A percentile compares a stretch with the other conserved stretches of the same genome.
Conservation (phyloP, 1,140 invertebrate genomes). For the Drepana arcuata region DNA sequence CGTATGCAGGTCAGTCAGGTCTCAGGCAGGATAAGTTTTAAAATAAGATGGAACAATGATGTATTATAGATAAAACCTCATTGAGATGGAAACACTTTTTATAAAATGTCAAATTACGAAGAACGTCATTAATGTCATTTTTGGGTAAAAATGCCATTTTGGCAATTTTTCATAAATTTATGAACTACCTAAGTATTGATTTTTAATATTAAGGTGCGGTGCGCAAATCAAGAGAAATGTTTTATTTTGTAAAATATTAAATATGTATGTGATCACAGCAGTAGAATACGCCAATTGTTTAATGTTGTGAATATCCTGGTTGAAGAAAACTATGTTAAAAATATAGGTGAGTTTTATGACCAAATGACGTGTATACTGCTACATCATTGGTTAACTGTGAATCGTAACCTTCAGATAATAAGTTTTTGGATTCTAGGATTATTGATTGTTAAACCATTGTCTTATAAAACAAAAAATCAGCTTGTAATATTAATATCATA, state of each 20-base stretch:
- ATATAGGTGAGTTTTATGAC: slow-evolving; percentile 46
- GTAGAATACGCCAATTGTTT: slow-evolving; percentile 20
- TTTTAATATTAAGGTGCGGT: slow-evolving; percentile 30
- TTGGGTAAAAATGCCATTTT: slow-evolving; percentile 37
- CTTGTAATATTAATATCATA: too few species aligned
- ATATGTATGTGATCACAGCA: too few species aligned
- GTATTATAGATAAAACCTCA: too few species aligned
- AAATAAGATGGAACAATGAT: too few species aligned
- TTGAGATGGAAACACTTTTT: slow-evolving; percentile 23
- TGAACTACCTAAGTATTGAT: slow-evolving; percentile 45
- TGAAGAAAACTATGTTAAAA: slow-evolving; percentile 21
- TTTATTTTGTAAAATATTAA: too few species aligned
- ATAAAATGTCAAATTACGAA: slow-evolving; percentile 19
- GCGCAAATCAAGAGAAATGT: too few species aligned
- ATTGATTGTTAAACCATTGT: too few species aligned
- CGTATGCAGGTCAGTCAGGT: too few species aligned
- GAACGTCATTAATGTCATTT: slow-evolving; percentile 47
- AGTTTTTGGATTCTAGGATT: too few species aligned
- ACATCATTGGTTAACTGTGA: slow-evolving; percentile 2
- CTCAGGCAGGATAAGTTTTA: too few species aligned
- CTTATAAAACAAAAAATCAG: too few species aligned
- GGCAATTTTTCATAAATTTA: slow-evolving; percentile 40
- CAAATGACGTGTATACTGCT: slow-evolving; percentile 47
- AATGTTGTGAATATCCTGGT: slow-evolving; percentile 35
- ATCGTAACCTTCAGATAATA: slow-evolving; percentile 9